Conservation (phyloP, 2,113 vertebrate genomes). For the Platysteira castanea region DNA sequence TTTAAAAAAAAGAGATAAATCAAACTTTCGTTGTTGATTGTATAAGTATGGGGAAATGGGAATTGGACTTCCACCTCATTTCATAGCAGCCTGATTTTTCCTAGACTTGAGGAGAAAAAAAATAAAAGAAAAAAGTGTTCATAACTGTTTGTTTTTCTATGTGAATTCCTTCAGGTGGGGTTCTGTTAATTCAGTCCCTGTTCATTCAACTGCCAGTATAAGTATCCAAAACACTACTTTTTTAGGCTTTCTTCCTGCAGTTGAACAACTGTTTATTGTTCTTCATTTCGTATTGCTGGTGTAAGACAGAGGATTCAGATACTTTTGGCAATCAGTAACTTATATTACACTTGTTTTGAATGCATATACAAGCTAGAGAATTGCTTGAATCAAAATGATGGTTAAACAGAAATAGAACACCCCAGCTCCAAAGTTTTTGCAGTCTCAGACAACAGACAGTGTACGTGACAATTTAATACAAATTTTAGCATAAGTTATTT, state of each 20-base stretch:
- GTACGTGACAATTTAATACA: not conserved
- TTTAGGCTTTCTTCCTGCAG: not conserved
- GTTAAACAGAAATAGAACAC: not conserved
- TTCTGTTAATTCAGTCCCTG: not conserved
- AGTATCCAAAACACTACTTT: not conserved
- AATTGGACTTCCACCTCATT: not conserved
- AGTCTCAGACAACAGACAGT: not conserved
- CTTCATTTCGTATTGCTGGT: not conserved
- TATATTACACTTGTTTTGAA: not conserved
- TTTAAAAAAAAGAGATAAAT: not conserved
- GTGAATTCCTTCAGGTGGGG: not conserved
- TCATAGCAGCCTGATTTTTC: not conserved
- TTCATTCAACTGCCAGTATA: not conserved
- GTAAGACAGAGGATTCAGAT: not conserved
- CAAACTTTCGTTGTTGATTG: not conserved
- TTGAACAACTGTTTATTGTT: not conserved
- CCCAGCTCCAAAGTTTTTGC: not conserved
- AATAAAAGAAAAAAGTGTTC: not conserved
- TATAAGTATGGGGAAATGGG: not conserved
- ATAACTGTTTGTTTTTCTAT: not conserved
- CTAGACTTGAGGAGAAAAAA: not conserved
- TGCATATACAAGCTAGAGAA: not conserved
- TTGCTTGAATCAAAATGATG: not conserved
- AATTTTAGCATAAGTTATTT: not conserved
- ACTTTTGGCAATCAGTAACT: not conserved